A percentile compares a stretch with the other conserved stretches of the same genome.
phyloP scores from a whole-genome alignment of 2,797 vertebrate species.

The Sphenodon punctatus region DNA sequence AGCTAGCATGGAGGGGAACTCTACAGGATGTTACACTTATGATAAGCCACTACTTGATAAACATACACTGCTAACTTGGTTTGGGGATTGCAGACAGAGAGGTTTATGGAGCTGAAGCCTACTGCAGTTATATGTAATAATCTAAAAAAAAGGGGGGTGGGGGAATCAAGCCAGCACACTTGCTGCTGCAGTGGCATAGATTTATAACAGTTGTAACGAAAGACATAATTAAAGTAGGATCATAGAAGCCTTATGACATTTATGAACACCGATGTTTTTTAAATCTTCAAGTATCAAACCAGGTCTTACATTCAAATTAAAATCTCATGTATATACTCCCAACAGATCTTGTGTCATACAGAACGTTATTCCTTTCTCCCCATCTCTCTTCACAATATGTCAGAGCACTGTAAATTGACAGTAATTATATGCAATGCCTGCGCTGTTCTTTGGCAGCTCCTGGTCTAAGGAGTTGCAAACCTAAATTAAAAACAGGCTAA shows the following conservation, averaged over 20 bases:
- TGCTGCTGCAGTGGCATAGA: slow-evolving; percentile 40
- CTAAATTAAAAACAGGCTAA: slow-evolving; percentile 78
- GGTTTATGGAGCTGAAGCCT: slow-evolving; percentile 48
- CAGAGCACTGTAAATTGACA: slow-evolving; percentile 72
- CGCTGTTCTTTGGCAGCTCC: slow-evolving; percentile 74
- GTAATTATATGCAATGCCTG: slow-evolving; percentile 75
- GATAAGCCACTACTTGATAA: background rate
- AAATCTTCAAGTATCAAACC: slow-evolving; percentile 69
- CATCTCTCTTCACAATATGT: slow-evolving; percentile 65
- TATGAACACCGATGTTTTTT: slow-evolving; percentile 68
- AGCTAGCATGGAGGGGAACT: background rate
- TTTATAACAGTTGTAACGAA: slow-evolving; percentile 62
- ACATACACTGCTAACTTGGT: slow-evolving; percentile 3
- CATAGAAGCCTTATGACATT: slow-evolving; percentile 60
- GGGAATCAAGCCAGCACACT: slow-evolving; percentile 49
- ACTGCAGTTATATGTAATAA: slow-evolving; percentile 38
- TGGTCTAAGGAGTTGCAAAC: slow-evolving; percentile 77
- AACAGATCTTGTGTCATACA: slow-evolving; percentile 74
- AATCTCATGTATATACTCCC: slow-evolving; percentile 75
- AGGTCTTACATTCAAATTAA: slow-evolving; percentile 75
- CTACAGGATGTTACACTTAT: background rate
- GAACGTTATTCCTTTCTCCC: slow-evolving; percentile 72
- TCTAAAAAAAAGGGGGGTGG: slow-evolving; percentile 49
- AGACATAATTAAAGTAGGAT: slow-evolving; percentile 65
- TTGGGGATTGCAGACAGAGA: slow-evolving; percentile 26